Conservation (phyloP, 2,797 vertebrate genomes). For the Bradypus variegatus region DNA sequence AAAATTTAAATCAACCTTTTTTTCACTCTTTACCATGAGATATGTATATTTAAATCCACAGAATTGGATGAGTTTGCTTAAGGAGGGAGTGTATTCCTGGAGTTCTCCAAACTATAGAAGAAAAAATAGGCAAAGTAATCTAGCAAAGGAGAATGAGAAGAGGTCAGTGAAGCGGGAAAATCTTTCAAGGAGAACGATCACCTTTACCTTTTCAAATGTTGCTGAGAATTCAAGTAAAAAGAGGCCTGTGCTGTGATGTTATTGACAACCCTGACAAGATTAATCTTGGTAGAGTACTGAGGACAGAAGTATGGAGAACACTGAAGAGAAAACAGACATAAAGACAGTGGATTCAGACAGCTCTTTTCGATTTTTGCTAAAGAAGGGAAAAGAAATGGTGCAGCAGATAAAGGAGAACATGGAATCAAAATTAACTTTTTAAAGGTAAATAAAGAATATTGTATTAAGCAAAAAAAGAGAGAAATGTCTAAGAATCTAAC, state of each 20-base stretch:
- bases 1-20: neutral
- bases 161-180: too few species aligned
- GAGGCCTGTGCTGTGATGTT: too few species aligned
- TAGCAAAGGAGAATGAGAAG: too few species aligned
- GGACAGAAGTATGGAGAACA: neutral
- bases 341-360: neutral
- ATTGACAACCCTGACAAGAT: too few species aligned
- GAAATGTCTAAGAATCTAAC: slow-evolving; percentile 5
- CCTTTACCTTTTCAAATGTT: too few species aligned
- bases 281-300: too few species aligned
- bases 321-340: neutral
- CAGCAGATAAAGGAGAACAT: neutral
- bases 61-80: too few species aligned
- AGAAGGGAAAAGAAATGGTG: neutral
- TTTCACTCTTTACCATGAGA: neutral
- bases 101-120: too few species aligned
- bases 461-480: neutral
- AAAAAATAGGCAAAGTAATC: too few species aligned
- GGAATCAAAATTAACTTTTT: neutral
- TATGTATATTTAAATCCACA: neutral
- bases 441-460: neutral
- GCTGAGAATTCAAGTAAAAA: too few species aligned
- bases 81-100: too few species aligned
- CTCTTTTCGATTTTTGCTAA: neutral
- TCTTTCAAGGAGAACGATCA: too few species aligned